A percentile compares a stretch with the other conserved stretches of the same genome.
phyloP scores from a whole-genome alignment of 2,797 vertebrate species.

The Pelochelys cantorii region DNA sequence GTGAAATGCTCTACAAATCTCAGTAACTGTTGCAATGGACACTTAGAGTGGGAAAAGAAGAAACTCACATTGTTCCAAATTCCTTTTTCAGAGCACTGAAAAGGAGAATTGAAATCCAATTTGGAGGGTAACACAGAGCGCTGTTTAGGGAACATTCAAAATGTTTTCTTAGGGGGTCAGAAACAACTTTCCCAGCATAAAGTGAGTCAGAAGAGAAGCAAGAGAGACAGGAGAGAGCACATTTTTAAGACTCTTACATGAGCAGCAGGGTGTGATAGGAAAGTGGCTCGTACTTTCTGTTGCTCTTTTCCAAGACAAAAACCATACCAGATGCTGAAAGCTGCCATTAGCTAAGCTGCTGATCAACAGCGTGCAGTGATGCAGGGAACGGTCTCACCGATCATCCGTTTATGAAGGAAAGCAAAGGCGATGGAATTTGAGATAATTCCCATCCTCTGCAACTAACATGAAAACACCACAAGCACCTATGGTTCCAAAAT shows the following conservation, averaged over 20 bases:
- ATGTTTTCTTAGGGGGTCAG: neutral
- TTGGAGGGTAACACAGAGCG: neutral
- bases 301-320: neutral
- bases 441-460: neutral
- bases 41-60: conserved; percentile 24
- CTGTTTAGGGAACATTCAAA: neutral
- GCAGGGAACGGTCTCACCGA: neutral
- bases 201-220: neutral
- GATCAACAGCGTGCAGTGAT: neutral
- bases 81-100: neutral
- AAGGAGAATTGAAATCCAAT: neutral
- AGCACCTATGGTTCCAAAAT: neutral
- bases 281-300: neutral
- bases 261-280: neutral
- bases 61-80: neutral
- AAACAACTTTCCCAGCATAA: neutral
- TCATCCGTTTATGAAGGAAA: neutral
- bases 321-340: neutral
- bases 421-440: neutral
- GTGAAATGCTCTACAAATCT: conserved; percentile 12
- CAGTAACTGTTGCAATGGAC: neutral
- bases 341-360: neutral
- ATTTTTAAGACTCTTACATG: neutral
- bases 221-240: neutral
- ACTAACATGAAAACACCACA: neutral